phyloP scores from a whole-genome alignment of 2,797 vertebrate species.

The Sebastes taczanowskii region DNA sequence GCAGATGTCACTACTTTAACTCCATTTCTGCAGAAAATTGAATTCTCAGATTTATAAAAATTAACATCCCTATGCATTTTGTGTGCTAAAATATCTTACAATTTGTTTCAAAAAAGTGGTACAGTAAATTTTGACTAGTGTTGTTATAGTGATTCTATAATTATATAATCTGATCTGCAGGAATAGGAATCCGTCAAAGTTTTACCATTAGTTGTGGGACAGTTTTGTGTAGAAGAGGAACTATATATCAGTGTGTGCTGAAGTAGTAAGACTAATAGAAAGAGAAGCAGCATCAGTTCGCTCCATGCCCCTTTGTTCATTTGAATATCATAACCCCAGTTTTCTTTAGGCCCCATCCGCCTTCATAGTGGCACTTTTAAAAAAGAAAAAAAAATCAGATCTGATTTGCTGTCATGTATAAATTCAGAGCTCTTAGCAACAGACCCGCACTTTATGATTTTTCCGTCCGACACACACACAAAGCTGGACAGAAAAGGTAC shows the following conservation, averaged over 20 bases:
- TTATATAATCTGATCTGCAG: slow-evolving; percentile 53
- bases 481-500: slow-evolving; percentile 86
- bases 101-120: slow-evolving; percentile 40
- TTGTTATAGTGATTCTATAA: slow-evolving; percentile 57
- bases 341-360: slow-evolving; percentile 11
- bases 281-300: slow-evolving; percentile 51
- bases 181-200: slow-evolving; percentile 45
- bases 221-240: slow-evolving; percentile 45
- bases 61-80: slow-evolving; percentile 68
- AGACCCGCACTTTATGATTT: slow-evolving; percentile 92
- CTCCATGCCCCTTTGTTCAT: slow-evolving; percentile 51
- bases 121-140: slow-evolving; percentile 48
- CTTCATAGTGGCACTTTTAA: slow-evolving; percentile 17
- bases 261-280: slow-evolving; percentile 66
- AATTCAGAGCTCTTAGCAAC: slow-evolving; percentile 82
- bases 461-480: slow-evolving; percentile 67
- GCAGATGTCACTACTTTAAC: slow-evolving; percentile 46
- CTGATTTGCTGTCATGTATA: slow-evolving; percentile 56
- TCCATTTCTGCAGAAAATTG: slow-evolving; percentile 43
- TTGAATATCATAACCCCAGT: slow-evolving; percentile 18
- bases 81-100: slow-evolving; percentile 48
- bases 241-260: slow-evolving; percentile 61
- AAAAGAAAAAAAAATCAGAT: slow-evolving; percentile 10
- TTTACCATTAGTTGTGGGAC: slow-evolving; percentile 47
- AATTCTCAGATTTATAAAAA: slow-evolving; percentile 17